A percentile compares a stretch with the other conserved stretches of the same genome.
These are phyloP conservation scores for Sminthurinus aureus DNA, from an alignment of 2,888 invertebrate genomes.

Conservation along the genomic window DNA sequence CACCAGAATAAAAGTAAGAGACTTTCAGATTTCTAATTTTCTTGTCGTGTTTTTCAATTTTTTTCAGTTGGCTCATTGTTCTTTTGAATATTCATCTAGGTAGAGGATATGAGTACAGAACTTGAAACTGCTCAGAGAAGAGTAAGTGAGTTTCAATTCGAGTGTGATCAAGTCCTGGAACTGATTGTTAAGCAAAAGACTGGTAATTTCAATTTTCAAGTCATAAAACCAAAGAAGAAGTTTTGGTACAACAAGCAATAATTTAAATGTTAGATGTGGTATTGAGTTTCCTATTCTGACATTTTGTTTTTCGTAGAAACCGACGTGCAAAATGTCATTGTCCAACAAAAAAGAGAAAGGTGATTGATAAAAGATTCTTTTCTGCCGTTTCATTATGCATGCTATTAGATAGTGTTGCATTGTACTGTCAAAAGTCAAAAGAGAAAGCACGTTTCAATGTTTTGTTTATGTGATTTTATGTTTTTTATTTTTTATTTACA, in stretches of 20 bases:
- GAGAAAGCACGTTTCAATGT: too few species aligned
- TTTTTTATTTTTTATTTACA: too few species aligned
- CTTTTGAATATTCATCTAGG: conserved; percentile 6
- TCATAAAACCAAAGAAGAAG: neutral
- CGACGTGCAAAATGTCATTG: conserved; percentile 60
- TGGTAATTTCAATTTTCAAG: conserved; percentile 6
- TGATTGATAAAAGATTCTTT: neutral
- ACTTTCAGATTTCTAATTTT: neutral
- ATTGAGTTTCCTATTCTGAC: too few species aligned
- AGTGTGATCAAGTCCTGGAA: conserved; percentile 86
- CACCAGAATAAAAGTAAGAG: conserved; percentile 75
- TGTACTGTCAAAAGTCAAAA: too few species aligned
- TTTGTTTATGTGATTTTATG: too few species aligned
- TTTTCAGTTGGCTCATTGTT: neutral
- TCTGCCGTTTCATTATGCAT: too few species aligned
- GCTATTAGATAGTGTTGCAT: too few species aligned
- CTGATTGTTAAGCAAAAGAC: conserved; percentile 78
- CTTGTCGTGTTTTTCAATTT: neutral
- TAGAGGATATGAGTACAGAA: conserved; percentile 48
- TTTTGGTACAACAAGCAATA: too few species aligned
- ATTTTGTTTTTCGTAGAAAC: conserved; percentile 32
- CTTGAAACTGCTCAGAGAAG: conserved; percentile 76
- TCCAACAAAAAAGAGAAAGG: conserved; percentile 71
- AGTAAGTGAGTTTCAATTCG: conserved; percentile 75
- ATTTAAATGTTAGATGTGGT: too few species aligned